A percentile compares a stretch with the other conserved stretches of the same genome.
Conservation (phyloP, 1,140 invertebrate genomes). For the Euwallacea fornicatus region DNA sequence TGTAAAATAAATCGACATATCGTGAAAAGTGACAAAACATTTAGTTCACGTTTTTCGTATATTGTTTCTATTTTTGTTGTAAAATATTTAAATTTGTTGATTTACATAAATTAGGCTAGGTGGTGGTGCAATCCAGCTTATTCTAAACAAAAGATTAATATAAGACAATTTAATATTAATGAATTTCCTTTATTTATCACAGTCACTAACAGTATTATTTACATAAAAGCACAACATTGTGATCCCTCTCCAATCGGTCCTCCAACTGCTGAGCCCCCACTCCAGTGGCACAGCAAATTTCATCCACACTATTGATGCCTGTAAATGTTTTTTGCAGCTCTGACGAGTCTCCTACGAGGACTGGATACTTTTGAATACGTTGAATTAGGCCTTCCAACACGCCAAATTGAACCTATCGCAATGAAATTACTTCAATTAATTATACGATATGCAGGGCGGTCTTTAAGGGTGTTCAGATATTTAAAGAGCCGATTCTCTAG, state of each 20-base stretch:
- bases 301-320: constrained; percentile 79
- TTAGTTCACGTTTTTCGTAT: constrained; percentile 33
- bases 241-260: constrained; percentile 82
- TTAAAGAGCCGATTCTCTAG: no score
- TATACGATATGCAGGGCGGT: no score
- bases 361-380: constrained; percentile 78
- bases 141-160: constrained; percentile 34
- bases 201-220: constrained; percentile 59
- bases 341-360: constrained; percentile 56
- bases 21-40: constrained; percentile 35
- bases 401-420: constrained; percentile 74
- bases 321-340: constrained; percentile 73
- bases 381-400: constrained; percentile 83
- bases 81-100: constrained; percentile 41
- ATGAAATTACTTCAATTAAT: neutral
- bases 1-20: constrained; percentile 37
- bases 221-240: constrained; percentile 81
- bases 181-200: neutral
- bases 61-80: constrained; percentile 38
- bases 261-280: constrained; percentile 79
- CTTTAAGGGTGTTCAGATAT: no score
- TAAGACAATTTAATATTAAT: constrained; percentile 19
- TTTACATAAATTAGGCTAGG: constrained; percentile 44
- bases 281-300: constrained; percentile 88
- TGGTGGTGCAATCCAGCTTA: constrained; percentile 52